A percentile compares a stretch with the other conserved stretches of the same genome.
Evolutionary conservation across 2,797 vertebrate genomes (phyloP).

Genomic region (Tapera naevia): DNA sequence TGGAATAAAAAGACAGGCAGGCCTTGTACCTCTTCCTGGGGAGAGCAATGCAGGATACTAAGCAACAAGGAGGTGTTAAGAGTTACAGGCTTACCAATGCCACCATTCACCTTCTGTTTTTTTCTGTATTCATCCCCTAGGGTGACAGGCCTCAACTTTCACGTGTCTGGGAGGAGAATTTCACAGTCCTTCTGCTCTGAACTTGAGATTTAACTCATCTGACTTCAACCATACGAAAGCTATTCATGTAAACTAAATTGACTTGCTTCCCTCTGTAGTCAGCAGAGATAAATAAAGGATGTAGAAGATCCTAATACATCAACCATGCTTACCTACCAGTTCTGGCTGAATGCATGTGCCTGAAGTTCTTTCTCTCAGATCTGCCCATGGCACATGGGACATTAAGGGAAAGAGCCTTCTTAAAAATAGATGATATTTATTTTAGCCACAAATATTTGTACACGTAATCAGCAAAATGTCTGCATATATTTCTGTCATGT

Average conservation of each 20-base stretch:
- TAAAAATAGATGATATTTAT: neutral
- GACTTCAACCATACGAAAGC: neutral
- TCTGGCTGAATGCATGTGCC: neutral
- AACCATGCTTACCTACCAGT: neutral
- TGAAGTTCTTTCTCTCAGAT: neutral
- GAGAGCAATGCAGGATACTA: neutral
- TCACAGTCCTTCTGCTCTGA: neutral
- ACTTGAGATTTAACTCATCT: neutral
- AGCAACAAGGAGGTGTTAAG: neutral
- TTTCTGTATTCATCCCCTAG: neutral
- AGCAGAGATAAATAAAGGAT: neutral
- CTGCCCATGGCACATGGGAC: neutral
- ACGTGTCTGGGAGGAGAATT: neutral
- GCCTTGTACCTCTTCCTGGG: neutral
- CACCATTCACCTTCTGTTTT: neutral
- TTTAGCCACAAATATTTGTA: neutral
- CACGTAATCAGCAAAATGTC: neutral
- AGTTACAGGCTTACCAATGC: neutral
- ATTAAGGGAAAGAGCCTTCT: neutral
- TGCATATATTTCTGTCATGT: neutral
- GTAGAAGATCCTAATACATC: neutral
- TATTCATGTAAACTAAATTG: neutral
- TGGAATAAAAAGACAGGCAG: neutral
- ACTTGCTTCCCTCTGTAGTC: neutral
- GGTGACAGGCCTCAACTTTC: neutral